These are phyloP conservation scores for Ochotona curzoniae DNA, from an alignment of 2,113 vertebrate species.

Conservation along the genomic window DNA sequence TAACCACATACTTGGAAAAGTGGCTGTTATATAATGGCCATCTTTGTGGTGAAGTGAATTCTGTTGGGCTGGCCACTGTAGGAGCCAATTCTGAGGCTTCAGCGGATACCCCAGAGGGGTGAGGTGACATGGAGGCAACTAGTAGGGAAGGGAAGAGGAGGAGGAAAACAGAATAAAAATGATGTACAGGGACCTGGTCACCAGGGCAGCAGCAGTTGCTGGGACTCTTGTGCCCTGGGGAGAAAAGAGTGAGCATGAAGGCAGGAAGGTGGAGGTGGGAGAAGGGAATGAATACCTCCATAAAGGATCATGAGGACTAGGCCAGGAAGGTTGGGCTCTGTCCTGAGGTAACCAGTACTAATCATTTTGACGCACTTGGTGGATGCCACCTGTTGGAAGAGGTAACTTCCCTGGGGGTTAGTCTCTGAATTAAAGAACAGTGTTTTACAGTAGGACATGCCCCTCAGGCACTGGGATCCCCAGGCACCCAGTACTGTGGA, in stretches of 20 bases:
- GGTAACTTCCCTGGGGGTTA: neutral
- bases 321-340: neutral
- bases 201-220: neutral
- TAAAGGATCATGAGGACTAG: neutral
- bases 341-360: neutral
- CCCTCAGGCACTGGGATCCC: neutral
- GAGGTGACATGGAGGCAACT: neutral
- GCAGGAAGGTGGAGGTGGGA: neutral
- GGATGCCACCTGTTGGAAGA: neutral
- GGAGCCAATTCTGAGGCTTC: neutral
- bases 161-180: neutral
- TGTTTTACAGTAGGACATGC: neutral
- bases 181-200: neutral
- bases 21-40: neutral
- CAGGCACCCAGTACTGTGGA: neutral
- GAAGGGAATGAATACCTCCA: neutral
- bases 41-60: neutral
- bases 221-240: neutral
- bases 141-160: no score
- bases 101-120: neutral
- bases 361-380: neutral
- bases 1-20: neutral
- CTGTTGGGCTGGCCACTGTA: neutral
- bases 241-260: no score
- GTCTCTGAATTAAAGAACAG: neutral